Percentiles rank a stretch among this genome's conserved stretches.
Conservation (phyloP, 2,888 invertebrate species). For the Amaurobius ferox region DNA sequence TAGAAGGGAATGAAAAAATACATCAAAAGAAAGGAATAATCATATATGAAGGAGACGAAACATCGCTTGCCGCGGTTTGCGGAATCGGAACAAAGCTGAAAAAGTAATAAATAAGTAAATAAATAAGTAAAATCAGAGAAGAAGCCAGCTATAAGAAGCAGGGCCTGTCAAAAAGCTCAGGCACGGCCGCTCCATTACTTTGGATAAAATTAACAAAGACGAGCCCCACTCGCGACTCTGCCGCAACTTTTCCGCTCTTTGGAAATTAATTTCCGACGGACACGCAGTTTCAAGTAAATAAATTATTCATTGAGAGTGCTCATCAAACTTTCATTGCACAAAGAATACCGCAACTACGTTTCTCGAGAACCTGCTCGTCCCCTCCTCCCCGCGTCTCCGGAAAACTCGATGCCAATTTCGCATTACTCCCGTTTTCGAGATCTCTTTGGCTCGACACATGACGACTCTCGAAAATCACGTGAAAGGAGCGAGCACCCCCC, state of each 20-base stretch:
- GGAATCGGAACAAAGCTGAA: not conserved
- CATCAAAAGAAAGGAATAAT: slow-evolving; percentile 62
- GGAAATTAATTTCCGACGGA: slow-evolving; percentile 71
- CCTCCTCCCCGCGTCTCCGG: not conserved
- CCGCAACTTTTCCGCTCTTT: slow-evolving; percentile 64
- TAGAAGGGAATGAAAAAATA: slow-evolving; percentile 25
- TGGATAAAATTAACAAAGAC: slow-evolving; percentile 72
- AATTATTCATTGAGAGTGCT: slow-evolving; percentile 65
- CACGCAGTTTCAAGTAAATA: slow-evolving; percentile 69
- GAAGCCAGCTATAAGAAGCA: slow-evolving; percentile 25
- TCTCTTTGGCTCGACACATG: slow-evolving; percentile 21
- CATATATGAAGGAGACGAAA: slow-evolving; percentile 26
- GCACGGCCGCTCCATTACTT: slow-evolving; percentile 67
- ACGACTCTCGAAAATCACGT: slow-evolving; percentile 30
- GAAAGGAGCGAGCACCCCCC: not conserved
- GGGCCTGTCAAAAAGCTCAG: slow-evolving; percentile 39
- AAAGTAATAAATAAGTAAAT: slow-evolving; percentile 35
- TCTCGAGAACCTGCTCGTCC: slow-evolving; percentile 27
- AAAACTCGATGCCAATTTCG: slow-evolving; percentile 58
- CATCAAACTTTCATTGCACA: slow-evolving; percentile 70
- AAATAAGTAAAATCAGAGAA: slow-evolving; percentile 24
- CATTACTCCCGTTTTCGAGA: slow-evolving; percentile 18
- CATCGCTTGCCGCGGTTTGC: slow-evolving; percentile 25
- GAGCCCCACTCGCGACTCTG: slow-evolving; percentile 13
- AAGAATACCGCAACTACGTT: slow-evolving; percentile 50